These are phyloP conservation scores for Leptogaster cylindrica DNA, from an alignment of 2,888 invertebrate species.

Conservation along the genomic window DNA sequence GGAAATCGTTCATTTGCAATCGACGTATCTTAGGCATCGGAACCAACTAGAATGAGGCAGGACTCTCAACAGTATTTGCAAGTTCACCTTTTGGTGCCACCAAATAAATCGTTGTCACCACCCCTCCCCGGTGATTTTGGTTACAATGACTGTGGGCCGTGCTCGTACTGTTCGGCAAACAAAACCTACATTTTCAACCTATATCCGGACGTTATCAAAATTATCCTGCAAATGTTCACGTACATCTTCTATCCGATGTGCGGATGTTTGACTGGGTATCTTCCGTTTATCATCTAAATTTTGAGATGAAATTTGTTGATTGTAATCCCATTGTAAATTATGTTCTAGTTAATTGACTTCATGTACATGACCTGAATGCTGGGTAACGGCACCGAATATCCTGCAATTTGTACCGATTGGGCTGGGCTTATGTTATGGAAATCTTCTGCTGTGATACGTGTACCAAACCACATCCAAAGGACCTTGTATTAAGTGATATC, in stretches of 20 bases:
- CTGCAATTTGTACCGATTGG: slow-evolving; percentile 34
- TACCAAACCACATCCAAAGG: background rate
- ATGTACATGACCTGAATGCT: slow-evolving; percentile 44
- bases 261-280: slow-evolving; percentile 4
- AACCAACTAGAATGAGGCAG: background rate
- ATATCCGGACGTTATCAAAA: too few species aligned
- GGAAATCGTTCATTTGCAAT: slow-evolving; percentile 33
- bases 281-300: slow-evolving; percentile 45
- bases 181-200: slow-evolving; percentile 16
- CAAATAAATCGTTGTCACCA: background rate
- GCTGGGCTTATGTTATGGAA: slow-evolving; percentile 28
- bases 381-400: slow-evolving; percentile 26
- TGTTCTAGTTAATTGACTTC: slow-evolving; percentile 47
- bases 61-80: background rate
- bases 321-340: slow-evolving; percentile 47
- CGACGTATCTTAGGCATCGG: slow-evolving; percentile 5
- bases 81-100: background rate
- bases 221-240: background rate
- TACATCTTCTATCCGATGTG: background rate
- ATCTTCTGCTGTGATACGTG: slow-evolving; percentile 20
- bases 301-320: slow-evolving; percentile 47
- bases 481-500: background rate
- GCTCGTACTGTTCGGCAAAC: slow-evolving; percentile 12
- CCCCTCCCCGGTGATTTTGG: too few species aligned
- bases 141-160: slow-evolving; percentile 4